A percentile compares a stretch with the other conserved stretches of the same genome.
phyloP scores from a whole-genome alignment of 2,888 invertebrate genomes.

The Pseudanteris insignis region DNA sequence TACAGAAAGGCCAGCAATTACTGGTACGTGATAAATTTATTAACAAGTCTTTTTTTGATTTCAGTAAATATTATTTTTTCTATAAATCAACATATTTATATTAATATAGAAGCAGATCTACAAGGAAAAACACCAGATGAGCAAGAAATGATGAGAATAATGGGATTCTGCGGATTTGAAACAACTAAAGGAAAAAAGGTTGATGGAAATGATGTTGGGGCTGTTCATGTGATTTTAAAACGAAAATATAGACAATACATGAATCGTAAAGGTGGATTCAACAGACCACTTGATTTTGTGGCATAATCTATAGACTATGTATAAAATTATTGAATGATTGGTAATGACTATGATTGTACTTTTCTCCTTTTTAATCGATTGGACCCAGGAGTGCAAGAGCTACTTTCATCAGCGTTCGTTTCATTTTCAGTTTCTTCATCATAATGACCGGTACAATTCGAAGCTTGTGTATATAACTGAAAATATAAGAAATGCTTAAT shows the following conservation, averaged over 20 bases:
- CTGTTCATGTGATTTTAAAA: conserved; percentile 94
- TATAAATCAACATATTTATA: no score
- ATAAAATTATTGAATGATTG: neutral
- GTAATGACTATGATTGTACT: neutral
- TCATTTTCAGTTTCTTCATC: conserved; percentile 1
- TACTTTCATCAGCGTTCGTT: neutral
- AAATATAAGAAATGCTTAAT: no score
- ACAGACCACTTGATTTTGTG: conserved; percentile 96
- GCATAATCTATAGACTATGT: conserved; percentile 72
- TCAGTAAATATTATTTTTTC: no score
- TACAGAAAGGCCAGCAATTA: conserved; percentile 64
- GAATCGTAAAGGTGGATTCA: conserved; percentile 99
- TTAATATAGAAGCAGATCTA: conserved; percentile 77
- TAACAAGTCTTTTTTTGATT: neutral
- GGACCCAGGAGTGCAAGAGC: neutral
- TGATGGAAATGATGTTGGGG: conserved; percentile 92
- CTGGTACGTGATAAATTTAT: conserved; percentile 52
- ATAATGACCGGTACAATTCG: neutral
- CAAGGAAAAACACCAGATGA: conserved; percentile 91
- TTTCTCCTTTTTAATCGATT: neutral
- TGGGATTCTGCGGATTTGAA: conserved; percentile 97
- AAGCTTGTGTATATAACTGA: conserved; percentile 19
- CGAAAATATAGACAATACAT: conserved; percentile 98
- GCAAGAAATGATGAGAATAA: conserved; percentile 92
- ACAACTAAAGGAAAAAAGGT: conserved; percentile 97